Percentiles rank a stretch among this genome's conserved stretches.
Evolutionary conservation across 1,140 invertebrate species (phyloP).

Genomic region (Tetragnatha versicolor): DNA sequence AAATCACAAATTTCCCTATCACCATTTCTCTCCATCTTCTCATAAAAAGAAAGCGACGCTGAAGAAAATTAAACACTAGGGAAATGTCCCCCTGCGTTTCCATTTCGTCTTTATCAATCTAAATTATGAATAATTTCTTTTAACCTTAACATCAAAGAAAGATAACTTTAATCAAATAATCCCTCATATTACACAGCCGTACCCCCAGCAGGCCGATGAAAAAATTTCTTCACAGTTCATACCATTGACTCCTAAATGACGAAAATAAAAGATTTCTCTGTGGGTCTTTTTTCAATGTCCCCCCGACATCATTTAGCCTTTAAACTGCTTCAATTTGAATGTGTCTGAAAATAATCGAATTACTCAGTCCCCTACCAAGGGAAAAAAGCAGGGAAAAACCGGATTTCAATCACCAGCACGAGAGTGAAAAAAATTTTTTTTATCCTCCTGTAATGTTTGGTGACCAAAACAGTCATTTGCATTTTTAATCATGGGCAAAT

Average conservation of each 20-base stretch:
- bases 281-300: background rate
- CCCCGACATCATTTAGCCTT: conserved; percentile 51
- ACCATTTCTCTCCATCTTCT: background rate
- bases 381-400: conserved; percentile 41
- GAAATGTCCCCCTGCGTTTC: conserved; percentile 26
- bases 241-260: background rate
- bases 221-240: background rate
- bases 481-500: conserved; percentile 55
- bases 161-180: conserved; percentile 52
- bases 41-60: background rate
- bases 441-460: conserved; percentile 51
- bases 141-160: conserved; percentile 34
- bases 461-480: conserved; percentile 54
- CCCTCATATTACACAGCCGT: conserved; percentile 24
- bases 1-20: background rate
- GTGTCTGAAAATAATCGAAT: conserved; percentile 55
- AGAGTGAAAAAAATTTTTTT: conserved; percentile 32
- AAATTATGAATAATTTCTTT: conserved; percentile 48
- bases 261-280: conserved; percentile 14
- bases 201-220: background rate
- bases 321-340: conserved; percentile 55
- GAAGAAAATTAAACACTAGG: conserved; percentile 27
- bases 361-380: conserved; percentile 29
- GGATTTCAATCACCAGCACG: conserved; percentile 40
- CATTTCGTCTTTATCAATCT: conserved; percentile 41